phyloP scores from a whole-genome alignment of 1,140 invertebrate species.

The Eueides isabella region DNA sequence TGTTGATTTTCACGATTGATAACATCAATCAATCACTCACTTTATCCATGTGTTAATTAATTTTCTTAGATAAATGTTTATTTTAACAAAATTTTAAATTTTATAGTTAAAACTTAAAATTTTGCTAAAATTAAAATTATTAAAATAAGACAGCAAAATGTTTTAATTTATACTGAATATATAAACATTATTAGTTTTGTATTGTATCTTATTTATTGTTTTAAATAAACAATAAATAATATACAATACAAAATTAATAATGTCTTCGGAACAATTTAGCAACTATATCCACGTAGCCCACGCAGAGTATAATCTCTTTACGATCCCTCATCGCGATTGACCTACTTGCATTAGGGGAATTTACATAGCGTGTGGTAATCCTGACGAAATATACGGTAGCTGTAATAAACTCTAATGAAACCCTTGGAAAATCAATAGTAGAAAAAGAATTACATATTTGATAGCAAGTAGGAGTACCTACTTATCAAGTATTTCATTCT shows the following conservation, averaged over 20 bases:
- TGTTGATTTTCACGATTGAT: too few relatives aligned
- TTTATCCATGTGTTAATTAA: too few relatives aligned
- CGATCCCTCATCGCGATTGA: slow-evolving; percentile 22
- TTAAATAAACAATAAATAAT: too few relatives aligned
- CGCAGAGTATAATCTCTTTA: slow-evolving; percentile 20
- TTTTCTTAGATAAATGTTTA: too few relatives aligned
- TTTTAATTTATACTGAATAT: too few relatives aligned
- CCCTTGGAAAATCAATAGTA: neutral
- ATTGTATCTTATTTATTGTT: too few relatives aligned
- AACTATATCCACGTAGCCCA: neutral
- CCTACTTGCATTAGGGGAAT: slow-evolving; percentile 21
- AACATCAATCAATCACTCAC: too few relatives aligned
- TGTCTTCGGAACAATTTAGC: slow-evolving; percentile 16
- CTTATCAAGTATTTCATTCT: neutral
- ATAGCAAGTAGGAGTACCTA: neutral
- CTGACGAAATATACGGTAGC: slow-evolving; percentile 18
- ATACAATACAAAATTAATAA: slow-evolving; percentile 6
- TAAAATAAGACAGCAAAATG: too few relatives aligned
- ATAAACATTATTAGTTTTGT: neutral
- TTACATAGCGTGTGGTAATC: slow-evolving; percentile 24
- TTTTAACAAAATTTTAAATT: too few relatives aligned
- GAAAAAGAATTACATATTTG: neutral
- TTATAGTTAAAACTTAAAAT: too few relatives aligned
- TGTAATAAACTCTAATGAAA: slow-evolving; percentile 25
- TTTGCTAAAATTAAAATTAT: too few relatives aligned